These are phyloP conservation scores for Podarcis muralis DNA, from an alignment of 2,113 vertebrate species.

Conservation along the genomic window DNA sequence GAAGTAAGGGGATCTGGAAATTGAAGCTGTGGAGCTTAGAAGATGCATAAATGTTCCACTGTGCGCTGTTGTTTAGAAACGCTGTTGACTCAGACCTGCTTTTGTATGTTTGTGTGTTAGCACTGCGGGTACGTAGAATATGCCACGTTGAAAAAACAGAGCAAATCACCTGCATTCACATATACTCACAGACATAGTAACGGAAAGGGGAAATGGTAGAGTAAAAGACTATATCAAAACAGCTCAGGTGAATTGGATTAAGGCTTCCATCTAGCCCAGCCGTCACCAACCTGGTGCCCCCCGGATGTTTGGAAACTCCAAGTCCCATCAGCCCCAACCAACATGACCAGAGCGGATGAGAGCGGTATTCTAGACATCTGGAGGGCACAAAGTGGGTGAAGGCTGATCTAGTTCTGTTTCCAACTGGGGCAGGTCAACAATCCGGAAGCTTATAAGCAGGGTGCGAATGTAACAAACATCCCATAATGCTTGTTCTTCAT, in stretches of 20 bases:
- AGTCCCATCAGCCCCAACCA: background rate
- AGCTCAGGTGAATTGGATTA: background rate
- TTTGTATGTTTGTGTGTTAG: background rate
- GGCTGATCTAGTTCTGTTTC: background rate
- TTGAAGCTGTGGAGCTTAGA: background rate
- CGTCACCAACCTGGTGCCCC: background rate
- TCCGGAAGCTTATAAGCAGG: background rate
- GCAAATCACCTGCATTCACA: background rate
- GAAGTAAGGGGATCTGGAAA: background rate
- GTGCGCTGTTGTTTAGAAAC: background rate
- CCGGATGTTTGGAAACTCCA: background rate
- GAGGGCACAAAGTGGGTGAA: background rate
- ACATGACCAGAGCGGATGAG: too few relatives aligned
- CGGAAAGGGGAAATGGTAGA: background rate
- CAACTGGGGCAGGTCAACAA: background rate
- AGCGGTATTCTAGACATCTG: background rate
- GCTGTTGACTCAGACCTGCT: background rate
- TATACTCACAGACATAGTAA: background rate
- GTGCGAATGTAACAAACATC: background rate
- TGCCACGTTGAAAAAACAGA: background rate
- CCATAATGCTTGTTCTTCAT: background rate
- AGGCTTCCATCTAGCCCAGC: background rate
- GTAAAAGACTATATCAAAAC: background rate
- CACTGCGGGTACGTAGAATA: background rate
- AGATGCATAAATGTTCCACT: too few relatives aligned